Evolutionary conservation across 1,140 invertebrate genomes (phyloP), one percentile per base, ranked within the genome.

Genomic region (Nasonia longicornis): DNA sequence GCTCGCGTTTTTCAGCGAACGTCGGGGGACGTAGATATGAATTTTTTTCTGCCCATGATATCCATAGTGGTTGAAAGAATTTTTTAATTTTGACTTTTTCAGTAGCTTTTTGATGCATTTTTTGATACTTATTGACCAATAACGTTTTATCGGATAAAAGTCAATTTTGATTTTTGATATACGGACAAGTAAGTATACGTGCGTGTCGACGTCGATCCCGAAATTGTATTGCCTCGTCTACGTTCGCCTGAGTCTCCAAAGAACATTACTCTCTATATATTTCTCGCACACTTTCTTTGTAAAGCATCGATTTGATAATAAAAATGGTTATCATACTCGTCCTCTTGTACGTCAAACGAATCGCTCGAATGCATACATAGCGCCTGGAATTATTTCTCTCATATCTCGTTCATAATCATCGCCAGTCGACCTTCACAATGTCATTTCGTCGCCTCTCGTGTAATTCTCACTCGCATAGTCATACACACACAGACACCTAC

Each of bases 311-410:
- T 58, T 20, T 63, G 16, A 20, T 6, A 45, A 66, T 11, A 63
- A 58, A n/a, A 38, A 64, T 26, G 72, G 31, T 3, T 64, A n/a
- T 58, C 11, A 48, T 16, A 16, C 20, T n/a, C 52, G 20, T 22
- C 48, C 67, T 71, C 29, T 48, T 31, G 12, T 35, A 8, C 63
- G 77, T 31, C 29, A 7, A 79, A 70, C 14, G 26, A 52, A 31
- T 70, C 63, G 45, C 42, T 66, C 35, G 48, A 4, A 63, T 66
- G 10, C 2, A 66, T 29, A 66, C 26, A 20, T 38, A n/a, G 31
- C 35, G 42, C 42, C 45, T 38, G 58, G 64, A 79, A 79, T 73
- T 73, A 79, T 73, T 79, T 79, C 52, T 79, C 78, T 79, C 22
- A 64, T 64, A n/a, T 73, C 70, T 58, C 58, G 48, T 31, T 79